These are phyloP conservation scores for Pseudochirops cupreus DNA, from an alignment of 2,797 vertebrate species.

Conservation along the genomic window DNA sequence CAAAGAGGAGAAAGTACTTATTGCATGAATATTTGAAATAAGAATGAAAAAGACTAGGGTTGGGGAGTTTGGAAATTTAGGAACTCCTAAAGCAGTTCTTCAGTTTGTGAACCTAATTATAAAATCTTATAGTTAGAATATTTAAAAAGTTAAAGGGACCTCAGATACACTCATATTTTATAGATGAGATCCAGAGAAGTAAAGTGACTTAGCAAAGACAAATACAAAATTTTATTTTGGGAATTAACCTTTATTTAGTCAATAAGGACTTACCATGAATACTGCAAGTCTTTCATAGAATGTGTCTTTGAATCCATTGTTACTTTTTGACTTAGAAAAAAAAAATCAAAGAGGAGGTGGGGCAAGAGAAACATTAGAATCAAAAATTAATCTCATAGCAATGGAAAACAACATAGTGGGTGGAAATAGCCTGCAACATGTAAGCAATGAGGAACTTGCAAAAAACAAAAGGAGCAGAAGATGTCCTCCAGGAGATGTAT, in stretches of 20 bases:
- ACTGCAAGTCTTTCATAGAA: neutral
- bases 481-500: neutral
- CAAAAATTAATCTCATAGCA: neutral
- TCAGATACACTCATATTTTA: neutral
- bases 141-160: neutral
- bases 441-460: neutral
- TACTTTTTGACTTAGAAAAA: neutral
- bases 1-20: neutral
- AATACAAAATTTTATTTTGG: conserved; percentile 36
- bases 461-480: neutral
- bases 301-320: neutral
- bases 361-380: neutral
- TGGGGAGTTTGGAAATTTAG: neutral
- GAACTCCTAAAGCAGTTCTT: neutral
- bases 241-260: conserved; percentile 35
- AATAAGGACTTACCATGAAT: neutral
- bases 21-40: neutral
- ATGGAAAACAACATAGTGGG: neutral
- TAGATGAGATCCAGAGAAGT: neutral
- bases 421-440: neutral
- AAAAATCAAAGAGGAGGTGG: neutral
- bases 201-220: neutral
- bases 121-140: neutral
- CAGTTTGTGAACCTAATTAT: neutral
- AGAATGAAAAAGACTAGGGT: neutral